Base-by-base conservation (phyloP, 2,888 invertebrate genomes). In the Maniola hyperantus region DNA sequence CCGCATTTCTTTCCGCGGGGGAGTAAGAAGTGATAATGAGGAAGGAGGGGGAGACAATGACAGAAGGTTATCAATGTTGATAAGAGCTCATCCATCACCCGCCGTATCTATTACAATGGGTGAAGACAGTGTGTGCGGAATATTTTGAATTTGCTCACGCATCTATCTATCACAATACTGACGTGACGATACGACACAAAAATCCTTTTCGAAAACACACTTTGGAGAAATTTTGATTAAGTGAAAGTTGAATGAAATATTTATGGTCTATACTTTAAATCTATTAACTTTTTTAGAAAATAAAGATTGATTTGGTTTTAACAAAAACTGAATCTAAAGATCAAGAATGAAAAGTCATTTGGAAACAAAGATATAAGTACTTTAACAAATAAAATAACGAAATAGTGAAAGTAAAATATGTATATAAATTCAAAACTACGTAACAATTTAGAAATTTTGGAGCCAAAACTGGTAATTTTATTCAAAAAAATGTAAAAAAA, bases 31-130 rank as follows among this genome's bases (percentile, higher is more conserved):
- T 39, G 51, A 62, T 36, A 50, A 68, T 65, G 77, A 68, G 78
- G 72, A 39, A 72, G 76, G 76, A 36, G 79, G 79, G 79, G 79
- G 76, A 76, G 78, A 77, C 59, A 65, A 65, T 78, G 79, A 74
- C 81, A 80, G 82, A 88, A 87, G 91, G 91, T 91, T 91, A 91
- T 91, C 91, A 86, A 75, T 77, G 67, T 73, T 82, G 91, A 91
- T 91, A 91, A 91, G 82, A 84, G 79, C 83, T 76, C 85, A 91
- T 91, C 91, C 87, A 91, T 91, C 90, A 91, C 77, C 74, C 73
- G 61, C 72, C 74, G 68, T 72, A 74, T 74, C 73, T 75, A 74
- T 73, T 69, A 73, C 73, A 73, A 72, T 71, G 70, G 71, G 68
- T 66, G 62, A 60, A 74, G 72, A 72, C 73, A 66, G 60, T 71